Evolutionary conservation across 2,797 vertebrate species (phyloP), one percentile per base, ranked within the genome.

Genomic region (Megalops cyprinoides): DNA sequence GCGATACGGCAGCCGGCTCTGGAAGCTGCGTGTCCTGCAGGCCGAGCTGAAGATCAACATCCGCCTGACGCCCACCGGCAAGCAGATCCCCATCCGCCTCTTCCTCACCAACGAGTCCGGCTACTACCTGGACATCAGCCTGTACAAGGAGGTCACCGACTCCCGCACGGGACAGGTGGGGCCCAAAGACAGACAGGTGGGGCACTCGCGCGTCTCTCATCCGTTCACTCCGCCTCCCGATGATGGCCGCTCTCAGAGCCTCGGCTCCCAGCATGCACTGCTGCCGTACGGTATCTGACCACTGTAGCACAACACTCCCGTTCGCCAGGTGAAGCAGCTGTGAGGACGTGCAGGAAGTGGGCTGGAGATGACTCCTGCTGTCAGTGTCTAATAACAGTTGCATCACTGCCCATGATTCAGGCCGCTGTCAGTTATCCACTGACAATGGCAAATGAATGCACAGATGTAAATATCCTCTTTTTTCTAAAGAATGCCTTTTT

Each of bases 31-130:
- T 0, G 97, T 99, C 75, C 92, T 99, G 53, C 97, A 99, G 90
- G 98, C 98, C 0, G 98, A 99, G 88, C 91, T 99, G 84, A 99
- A 99, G 92, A 99, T 99, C 90, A 99, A 98, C 91, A 99, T 99
- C 87, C 96, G 96, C 14, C 88, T 96, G 87, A 97, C 94, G 0
- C 92, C 96, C 18, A 93, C 93, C 0, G 91, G 94, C 71, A 82
- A 87, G 0, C 95, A 95, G 23, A 85, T 96, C 78, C 97, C 98
- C 82, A 92, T 98, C 85, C 97, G 97, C 81, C 95, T 99, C 78
- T 98, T 97, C 90, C 90, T 99, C 80, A 97, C 96, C 58, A 98
- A 96, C 0, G 97, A 99, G 88, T 99, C 97, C 0, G 98, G 98
- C 1, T 99, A 99, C 87, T 99, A 98, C 89, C 89, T 99, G 92